Evolutionary conservation across 2,113 vertebrate genomes (phyloP), one percentile per base, ranked within the genome.

Genomic region (Ctenodactylus gundi): DNA sequence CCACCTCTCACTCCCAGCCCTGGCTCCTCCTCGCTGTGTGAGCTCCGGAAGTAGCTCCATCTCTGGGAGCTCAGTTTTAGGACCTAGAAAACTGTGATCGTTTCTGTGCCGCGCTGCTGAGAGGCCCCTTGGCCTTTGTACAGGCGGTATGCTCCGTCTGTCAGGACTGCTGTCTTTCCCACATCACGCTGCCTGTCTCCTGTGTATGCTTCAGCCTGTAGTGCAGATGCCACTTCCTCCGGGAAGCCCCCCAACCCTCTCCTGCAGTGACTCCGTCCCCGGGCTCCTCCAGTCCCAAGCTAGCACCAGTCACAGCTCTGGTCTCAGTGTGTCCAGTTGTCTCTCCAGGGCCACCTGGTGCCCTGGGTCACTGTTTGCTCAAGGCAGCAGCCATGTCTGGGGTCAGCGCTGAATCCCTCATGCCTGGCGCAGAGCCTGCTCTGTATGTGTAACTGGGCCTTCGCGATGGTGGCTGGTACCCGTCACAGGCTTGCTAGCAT

Each of bases 51-150:
- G 49, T 39, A 31, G 27, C 10, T 60, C 49, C 27, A 7, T 72
- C 84, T 93, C 68, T 94, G 88, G 87, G 91, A 90, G 80, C 67
- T 95, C 65, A 58, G n/a, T 31, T 84, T 62, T 67, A 62, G 55
- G 17, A 17, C 51, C 72, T 72, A 25, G 77, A 34, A 25, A 62
- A 57, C 25, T 10, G 36, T 84, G 31, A 31, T 62, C 2, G 2
- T 76, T 46, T 34, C 39, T 85, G 4, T 64, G 57, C 44, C 10
- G 0, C 29, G 86, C 46, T 18, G 21, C 73, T n/a, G 34, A 31
- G 41, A 81, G n/a, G 13, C 12, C n/a, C 29, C 39, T 41, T 1
- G 9, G 75, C 41, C 68, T 87, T 72, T 57, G 25, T 31, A 20
- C 39, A 11, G 23, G 41, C 51, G 34, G 4, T 12, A 0, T 8